Conservation (phyloP, 1,140 invertebrate species). For the Cherax quadricarinatus region DNA sequence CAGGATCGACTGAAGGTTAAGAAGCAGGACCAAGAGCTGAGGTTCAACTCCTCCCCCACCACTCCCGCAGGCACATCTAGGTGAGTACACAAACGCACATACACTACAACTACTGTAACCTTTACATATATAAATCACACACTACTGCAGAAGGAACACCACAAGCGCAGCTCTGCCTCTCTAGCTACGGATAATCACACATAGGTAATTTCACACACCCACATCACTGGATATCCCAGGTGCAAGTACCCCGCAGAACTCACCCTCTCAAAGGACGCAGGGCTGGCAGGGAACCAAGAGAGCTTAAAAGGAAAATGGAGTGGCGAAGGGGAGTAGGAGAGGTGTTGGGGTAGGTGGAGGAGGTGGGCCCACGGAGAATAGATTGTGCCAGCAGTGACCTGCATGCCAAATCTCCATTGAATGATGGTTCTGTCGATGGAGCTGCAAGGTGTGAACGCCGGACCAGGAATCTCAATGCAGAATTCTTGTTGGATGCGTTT, state of each 20-base stretch:
- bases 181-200: no score
- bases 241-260: background rate
- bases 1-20: no score
- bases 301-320: conserved; percentile 8
- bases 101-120: no score
- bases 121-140: no score
- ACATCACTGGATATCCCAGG: no score
- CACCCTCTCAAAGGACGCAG: background rate
- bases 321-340: background rate
- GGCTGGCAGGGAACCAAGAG: background rate
- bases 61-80: no score
- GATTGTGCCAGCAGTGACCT: background rate
- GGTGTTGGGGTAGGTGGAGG: background rate
- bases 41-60: no score
- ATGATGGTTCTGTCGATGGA: background rate
- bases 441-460: background rate
- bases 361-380: background rate
- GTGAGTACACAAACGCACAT: no score
- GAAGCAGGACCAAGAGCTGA: no score
- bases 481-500: background rate
- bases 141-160: no score
- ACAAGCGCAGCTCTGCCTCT: no score
- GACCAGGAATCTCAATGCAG: background rate
- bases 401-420: background rate
- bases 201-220: no score